A percentile compares a stretch with the other conserved stretches of the same genome.
These are phyloP conservation scores for Barypeithes pellucidus DNA, from an alignment of 2,888 invertebrate species.

Conservation along the genomic window DNA sequence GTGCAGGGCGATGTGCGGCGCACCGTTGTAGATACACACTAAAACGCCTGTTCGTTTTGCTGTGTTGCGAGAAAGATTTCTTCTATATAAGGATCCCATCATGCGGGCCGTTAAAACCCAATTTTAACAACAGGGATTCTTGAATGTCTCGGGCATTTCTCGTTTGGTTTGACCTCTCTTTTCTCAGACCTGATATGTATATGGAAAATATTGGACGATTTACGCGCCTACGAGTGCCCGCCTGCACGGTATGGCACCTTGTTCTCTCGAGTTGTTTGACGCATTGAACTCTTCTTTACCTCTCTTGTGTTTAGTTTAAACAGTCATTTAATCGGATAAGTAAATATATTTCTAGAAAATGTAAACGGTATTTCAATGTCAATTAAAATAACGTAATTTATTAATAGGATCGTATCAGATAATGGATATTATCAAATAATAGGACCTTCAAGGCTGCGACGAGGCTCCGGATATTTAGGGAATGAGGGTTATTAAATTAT, in stretches of 20 bases:
- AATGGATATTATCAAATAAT: too few species aligned
- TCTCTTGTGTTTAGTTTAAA: neutral
- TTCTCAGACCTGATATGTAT: constrained; percentile 64
- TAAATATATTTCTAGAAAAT: neutral
- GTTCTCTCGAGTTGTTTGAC: constrained; percentile 37
- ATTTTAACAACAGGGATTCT: constrained; percentile 39
- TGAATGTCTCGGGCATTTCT: constrained; percentile 46
- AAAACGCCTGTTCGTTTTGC: too few species aligned
- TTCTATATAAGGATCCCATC: neutral
- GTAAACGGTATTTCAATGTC: too few species aligned
- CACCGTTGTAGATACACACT: too few species aligned
- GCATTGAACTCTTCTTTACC: constrained; percentile 14
- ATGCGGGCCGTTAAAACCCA: constrained; percentile 28
- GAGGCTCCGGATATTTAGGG: too few species aligned
- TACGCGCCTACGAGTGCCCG: constrained; percentile 56
- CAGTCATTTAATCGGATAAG: neutral
- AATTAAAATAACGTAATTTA: too few species aligned
- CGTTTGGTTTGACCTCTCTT: constrained; percentile 56
- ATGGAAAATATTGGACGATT: constrained; percentile 62
- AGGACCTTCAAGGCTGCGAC: neutral
- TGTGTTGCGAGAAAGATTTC: too few species aligned
- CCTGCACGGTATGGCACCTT: constrained; percentile 49
- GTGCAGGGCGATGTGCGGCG: too few species aligned
- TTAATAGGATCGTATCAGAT: too few species aligned
- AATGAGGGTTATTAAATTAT: too few species aligned